phyloP scores from a whole-genome alignment of 1,140 invertebrate species.

The Scaptomyza pallida region DNA sequence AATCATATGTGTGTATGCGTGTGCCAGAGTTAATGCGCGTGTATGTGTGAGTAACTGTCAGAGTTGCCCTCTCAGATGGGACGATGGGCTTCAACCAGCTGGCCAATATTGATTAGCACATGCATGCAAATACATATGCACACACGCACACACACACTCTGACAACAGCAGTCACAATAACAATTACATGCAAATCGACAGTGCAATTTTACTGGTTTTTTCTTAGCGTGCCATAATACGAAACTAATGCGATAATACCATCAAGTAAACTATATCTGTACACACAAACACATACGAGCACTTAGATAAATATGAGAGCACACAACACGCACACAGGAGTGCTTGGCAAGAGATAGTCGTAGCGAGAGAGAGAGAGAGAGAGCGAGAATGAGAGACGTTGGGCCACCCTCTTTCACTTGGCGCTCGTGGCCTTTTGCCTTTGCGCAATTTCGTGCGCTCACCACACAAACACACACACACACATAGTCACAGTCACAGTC shows the following conservation, averaged over 20 bases:
- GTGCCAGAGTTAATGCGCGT: conserved; percentile 22
- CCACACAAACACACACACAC: conserved; percentile 36
- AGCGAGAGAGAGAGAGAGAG: conserved; percentile 14
- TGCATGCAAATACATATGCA: conserved; percentile 31
- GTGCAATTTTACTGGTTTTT: conserved; percentile 34
- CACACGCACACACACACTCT: conserved; percentile 9
- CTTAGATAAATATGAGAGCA: conserved; percentile 7
- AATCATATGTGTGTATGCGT: conserved; percentile 57
- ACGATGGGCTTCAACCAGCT: conserved; percentile 52
- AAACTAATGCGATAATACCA: conserved; percentile 70
- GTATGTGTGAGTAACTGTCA: conserved; percentile 11
- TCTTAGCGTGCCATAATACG: conserved; percentile 53
- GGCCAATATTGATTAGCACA: conserved; percentile 70
- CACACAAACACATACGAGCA: conserved; percentile 8
- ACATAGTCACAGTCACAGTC: conserved; percentile 15
- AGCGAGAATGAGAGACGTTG: conserved; percentile 16
- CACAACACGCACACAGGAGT: conserved; percentile 35
- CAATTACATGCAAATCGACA: conserved; percentile 8
- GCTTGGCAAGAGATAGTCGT: conserved; percentile 12
- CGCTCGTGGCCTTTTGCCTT: conserved; percentile 48
- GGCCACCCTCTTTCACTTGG: conserved; percentile 70
- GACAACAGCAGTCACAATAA: background rate
- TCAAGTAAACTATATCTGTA: conserved; percentile 44
- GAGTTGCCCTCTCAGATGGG: conserved; percentile 36
- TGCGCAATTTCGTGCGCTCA: conserved; percentile 67